Conservation (phyloP, 1,140 invertebrate species). For the Mesaphorura yosii region DNA sequence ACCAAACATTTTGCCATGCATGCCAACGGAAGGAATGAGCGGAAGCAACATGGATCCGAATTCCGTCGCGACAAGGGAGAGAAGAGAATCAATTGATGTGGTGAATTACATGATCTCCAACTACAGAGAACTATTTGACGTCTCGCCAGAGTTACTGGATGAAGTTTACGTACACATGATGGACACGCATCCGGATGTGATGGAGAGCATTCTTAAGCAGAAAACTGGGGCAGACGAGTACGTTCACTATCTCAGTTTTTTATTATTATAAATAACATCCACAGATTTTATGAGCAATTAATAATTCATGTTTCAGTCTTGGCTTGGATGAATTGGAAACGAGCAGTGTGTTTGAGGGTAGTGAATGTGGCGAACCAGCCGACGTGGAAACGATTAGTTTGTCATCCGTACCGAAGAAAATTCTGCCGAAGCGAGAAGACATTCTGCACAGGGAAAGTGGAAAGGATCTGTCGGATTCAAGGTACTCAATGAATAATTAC, state of each 20-base stretch:
- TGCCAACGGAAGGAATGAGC: slow-evolving; percentile 48
- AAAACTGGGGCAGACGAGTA: slow-evolving; percentile 44
- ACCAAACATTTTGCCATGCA: slow-evolving; percentile 77
- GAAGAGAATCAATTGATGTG: slow-evolving; percentile 70
- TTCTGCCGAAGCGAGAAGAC: slow-evolving; percentile 42
- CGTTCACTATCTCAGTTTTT: slow-evolving; percentile 37
- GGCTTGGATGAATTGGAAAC: slow-evolving; percentile 33
- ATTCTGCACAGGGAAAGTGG: slow-evolving; percentile 58
- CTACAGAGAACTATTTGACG: slow-evolving; percentile 56
- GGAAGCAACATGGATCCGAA: slow-evolving; percentile 41
- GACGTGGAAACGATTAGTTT: slow-evolving; percentile 12
- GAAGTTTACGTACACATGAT: slow-evolving; percentile 73
- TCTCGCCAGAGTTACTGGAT: slow-evolving; percentile 66
- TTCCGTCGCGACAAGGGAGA: slow-evolving; percentile 45
- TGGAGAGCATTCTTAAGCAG: slow-evolving; percentile 53
- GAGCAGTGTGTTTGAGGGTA: slow-evolving; percentile 36
- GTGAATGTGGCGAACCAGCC: slow-evolving; percentile 32
- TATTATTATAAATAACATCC: neutral
- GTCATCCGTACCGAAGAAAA: slow-evolving; percentile 14
- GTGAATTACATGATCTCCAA: slow-evolving; percentile 83
- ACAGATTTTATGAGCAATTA: slow-evolving; percentile 4
- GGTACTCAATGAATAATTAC: too few relatives aligned
- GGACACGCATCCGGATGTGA: slow-evolving; percentile 62
- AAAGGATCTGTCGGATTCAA: slow-evolving; percentile 39
- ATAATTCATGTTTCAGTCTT: slow-evolving; percentile 6